These are phyloP conservation scores for Coelogynopora nodosa DNA, from an alignment of 2,888 invertebrate genomes.

Conservation along the genomic window DNA sequence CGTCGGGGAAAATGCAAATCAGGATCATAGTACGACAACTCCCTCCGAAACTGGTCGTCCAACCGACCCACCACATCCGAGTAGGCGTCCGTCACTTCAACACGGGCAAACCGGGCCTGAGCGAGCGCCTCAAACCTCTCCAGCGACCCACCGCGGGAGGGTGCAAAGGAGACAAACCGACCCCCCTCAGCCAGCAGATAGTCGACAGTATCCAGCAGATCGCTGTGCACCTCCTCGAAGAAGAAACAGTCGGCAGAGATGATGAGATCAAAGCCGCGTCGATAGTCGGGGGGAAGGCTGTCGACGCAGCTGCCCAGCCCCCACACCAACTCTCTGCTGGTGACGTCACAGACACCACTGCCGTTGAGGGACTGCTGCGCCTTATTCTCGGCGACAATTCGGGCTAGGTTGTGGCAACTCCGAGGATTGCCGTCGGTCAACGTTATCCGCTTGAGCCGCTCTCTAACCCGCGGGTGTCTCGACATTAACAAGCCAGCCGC, in stretches of 20 bases:
- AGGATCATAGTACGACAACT: background rate
- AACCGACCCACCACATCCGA: background rate
- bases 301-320: too few species aligned
- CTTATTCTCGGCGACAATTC: background rate
- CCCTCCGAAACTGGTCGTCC: background rate
- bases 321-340: background rate
- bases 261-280: conserved; percentile 35
- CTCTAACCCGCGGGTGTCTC: background rate
- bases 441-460: background rate
- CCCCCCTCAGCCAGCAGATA: background rate
- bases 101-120: background rate
- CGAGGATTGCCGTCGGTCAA: conserved; percentile 37
- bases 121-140: background rate
- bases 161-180: conserved; percentile 33
- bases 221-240: conserved; percentile 25
- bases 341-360: background rate
- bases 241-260: conserved; percentile 41
- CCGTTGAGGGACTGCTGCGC: background rate
- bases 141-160: background rate
- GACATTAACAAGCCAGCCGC: background rate
- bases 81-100: background rate
- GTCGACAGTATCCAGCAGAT: conserved; percentile 30
- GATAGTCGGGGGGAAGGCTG: too few species aligned
- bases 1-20: background rate
- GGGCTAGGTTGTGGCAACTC: conserved; percentile 23